Conservation (phyloP, 2,888 invertebrate species). For the Ichneumon xanthorius region DNA sequence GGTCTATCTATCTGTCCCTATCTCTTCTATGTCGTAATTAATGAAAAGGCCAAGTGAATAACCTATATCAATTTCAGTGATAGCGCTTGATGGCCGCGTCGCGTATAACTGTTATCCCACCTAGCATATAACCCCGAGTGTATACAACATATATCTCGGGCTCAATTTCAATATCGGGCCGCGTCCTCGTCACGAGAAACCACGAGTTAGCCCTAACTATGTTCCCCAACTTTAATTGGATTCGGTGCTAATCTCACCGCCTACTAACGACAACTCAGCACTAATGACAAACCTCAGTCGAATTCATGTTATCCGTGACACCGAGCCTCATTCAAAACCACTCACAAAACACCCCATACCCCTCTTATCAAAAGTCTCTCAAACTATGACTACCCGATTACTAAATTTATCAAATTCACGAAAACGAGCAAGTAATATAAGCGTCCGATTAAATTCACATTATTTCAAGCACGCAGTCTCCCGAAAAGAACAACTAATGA, state of each 20-base stretch:
- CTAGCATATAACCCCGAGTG: background rate
- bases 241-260: slow-evolving; percentile 67
- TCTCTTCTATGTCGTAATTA: slow-evolving; percentile 31
- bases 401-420: background rate
- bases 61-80: slow-evolving; percentile 22
- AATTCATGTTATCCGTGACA: slow-evolving; percentile 19
- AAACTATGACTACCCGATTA: background rate
- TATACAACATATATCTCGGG: slow-evolving; percentile 42
- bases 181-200: slow-evolving; percentile 49
- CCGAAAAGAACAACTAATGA: background rate
- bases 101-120: slow-evolving; percentile 12
- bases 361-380: slow-evolving; percentile 5
- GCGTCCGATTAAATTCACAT: background rate
- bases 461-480: background rate
- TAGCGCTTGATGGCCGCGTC: slow-evolving; percentile 29
- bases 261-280: slow-evolving; percentile 63
- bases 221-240: slow-evolving; percentile 67
- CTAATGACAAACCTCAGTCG: slow-evolving; percentile 63
- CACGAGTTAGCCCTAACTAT: slow-evolving; percentile 54
- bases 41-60: slow-evolving; percentile 31
- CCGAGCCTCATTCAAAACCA: slow-evolving; percentile 4
- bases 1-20: background rate
- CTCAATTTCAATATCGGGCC: slow-evolving; percentile 60
- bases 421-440: background rate
- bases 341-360: background rate